Evolutionary conservation across 2,797 vertebrate species (phyloP), one percentile per base, ranked within the genome.

Genomic region (Acanthurus leucopareius): DNA sequence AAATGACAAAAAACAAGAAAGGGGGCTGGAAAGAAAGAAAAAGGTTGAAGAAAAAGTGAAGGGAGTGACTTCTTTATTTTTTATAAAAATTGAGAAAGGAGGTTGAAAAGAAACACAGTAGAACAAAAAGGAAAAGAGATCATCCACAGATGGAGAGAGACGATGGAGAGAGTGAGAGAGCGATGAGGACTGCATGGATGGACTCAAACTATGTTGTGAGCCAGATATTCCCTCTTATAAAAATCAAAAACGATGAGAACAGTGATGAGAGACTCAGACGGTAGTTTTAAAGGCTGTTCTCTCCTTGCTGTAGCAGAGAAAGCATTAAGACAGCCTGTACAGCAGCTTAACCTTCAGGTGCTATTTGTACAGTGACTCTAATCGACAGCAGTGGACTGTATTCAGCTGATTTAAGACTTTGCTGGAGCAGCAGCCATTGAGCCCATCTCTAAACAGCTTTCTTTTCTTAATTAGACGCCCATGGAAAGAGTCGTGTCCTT

Each of bases 331-430:
- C 45, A 73, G 38, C 44, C n/a, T 1, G 19, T 20, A 48, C 35
- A 68, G 17, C 47, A 44, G 22, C 4, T 62, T 74, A 47, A 80
- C 65, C 74, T 85, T 67, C 61, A 73, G 71, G 69, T 79, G 54
- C 58, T 75, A 42, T 69, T 80, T 65, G 63, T 79, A 73, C 57
- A 51, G 40, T 42, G 40, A 42, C 40, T 42, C 40, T 42, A 72
- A 86, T 74, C 1, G 5, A 66, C 65, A 69, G 17, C 44, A 1
- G 0, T 45, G 42, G 40, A 72, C 73, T 76, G 73, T 65, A 75
- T 86, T 78, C 82, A 77, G 68, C 56, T 78, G 25, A 63, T 65
- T 77, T 67, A 67, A 67, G 40, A 42, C 60, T 77, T 72, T 75
- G 11, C 69, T 22, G 25, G 53, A 58, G 61, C 75, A 65, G 57